Evolutionary conservation across 2,797 vertebrate genomes (phyloP), one percentile per base, ranked within the genome.

Genomic region (Pachyuromys duprasi): DNA sequence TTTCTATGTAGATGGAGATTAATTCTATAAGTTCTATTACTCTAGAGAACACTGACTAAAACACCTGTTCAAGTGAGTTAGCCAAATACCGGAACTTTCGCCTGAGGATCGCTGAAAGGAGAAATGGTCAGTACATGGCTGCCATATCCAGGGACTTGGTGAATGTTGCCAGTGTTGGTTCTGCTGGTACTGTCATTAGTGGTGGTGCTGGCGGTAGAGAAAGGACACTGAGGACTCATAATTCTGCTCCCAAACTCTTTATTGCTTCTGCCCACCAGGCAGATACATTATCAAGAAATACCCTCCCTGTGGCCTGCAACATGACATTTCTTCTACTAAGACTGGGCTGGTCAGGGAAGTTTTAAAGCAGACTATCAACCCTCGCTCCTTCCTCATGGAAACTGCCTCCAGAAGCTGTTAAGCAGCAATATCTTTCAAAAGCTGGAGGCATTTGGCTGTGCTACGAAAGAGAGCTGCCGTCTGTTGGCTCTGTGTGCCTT

Each of bases 371-470:
- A 8, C 74, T 26, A 28, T 55, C 76, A 89, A n/a, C 69, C 17
- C 39, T 90, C 45, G 36, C 12, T 92, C 75, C 70, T 93, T 94
- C 45, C 91, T 93, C 86, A 78, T 5, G 33, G 90, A 65, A 94
- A 86, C 69, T 90, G 79, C 49, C 88, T 84, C 3, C 24, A 42
- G 60, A 74, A 91, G 67, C 82, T 84, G 49, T 79, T 96, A 63
- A 28, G 39, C 36, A 92, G 72, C 67, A 31, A 0, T 82, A 14
- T 81, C 31, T 95, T 88, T 87, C 70, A 86, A 72, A 83, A 93
- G 86, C 82, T 93, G 53, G 69, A 91, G 89, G 65, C 28, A 83
- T 92, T 55, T 93, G 93, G 63, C 72, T 95, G 65, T 78, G 3
- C 22, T 45, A 18, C 7, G 90, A 94, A 89, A 84, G 93, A 22